Base-by-base conservation (phyloP, 2,797 vertebrate genomes). In the Enteromius anoplus region DNA sequence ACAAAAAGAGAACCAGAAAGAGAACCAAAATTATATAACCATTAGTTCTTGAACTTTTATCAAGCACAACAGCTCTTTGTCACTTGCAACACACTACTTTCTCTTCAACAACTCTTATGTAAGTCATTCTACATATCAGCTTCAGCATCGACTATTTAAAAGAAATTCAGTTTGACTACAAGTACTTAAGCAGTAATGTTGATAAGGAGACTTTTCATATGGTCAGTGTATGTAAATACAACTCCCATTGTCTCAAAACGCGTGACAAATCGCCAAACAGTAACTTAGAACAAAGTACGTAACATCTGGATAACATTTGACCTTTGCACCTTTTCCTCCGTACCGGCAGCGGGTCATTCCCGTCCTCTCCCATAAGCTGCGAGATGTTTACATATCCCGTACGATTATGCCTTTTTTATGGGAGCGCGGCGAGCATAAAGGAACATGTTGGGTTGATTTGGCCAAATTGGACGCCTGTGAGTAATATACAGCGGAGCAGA, bases 381-480 rank as follows among this genome's bases (percentile, higher is more conserved):
- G 71, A 85, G 80, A 84, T 76, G 84, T 81, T 85, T 83, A 34
- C 62, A 26, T 68, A 47, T 70, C 23, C 64, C 21, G 55, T 37
- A 68, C 64, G 81, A 84, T 86, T 85, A 72, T 76, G 34, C 40
- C 71, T 40, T 76, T 75, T 79, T 58, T 47, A 69, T 77, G 78
- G 55, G 53, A 83, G 82, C 75, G 62, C 65, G 34, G 85, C 75
- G 47, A 84, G 45, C 68, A 55, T 40, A 62, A 29, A 49, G 70
- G 37, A 88, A 86, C 89, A 90, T 90, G 89, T 87, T 90, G 91
- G 87, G 87, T 93, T 92, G 88, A 91, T 93, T 88, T 90, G 84
- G 84, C 85, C 84, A 90, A 92, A 88, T 87, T 88, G 85, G 84
- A 82, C 88, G 78, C 75, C 79, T 86, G 85, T 82, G 90, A 91